Base-by-base conservation (phyloP, 2,797 vertebrate genomes). In the Aythya fuligula region DNA sequence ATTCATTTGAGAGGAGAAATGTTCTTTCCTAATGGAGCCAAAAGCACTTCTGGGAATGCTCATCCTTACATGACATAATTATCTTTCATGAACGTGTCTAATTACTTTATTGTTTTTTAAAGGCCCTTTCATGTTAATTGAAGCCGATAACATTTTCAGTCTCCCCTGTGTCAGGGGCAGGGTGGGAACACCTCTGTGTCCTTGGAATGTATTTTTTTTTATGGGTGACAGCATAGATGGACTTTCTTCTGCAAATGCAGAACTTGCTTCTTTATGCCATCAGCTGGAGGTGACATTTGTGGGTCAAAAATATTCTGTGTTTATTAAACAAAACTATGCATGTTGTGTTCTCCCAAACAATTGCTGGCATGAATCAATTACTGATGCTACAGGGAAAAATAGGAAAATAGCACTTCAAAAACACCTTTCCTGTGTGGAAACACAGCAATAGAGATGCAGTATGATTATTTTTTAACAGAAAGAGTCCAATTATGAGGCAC, bases 1-100 rank as follows among this genome's bases (percentile, higher is more conserved):
- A 90, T 87, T 89, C 60, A 43, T 94, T 73, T 62, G 28, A 93
- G 82, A 84, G 80, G 71, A 91, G 85, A 91, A 94, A 87, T 70
- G 49, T 71, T 88, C 83, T 61, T 94, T 96, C 85, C 94, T 91
- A 94, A 89, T 61, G 81, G 47, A 93, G 57, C 83, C 84, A 85
- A 90, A 74, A 93, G 74, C 71, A 92, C 91, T 94, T 93, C 91
- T 65, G 87, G 97, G 95, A 97, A 94, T 90, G 92, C 94, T 90
- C 81, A 76, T 96, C 96, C 93, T 95, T 85, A 84, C 66, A 19
- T 95, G 94, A 92, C 84, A 91, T 89, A 94, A 96, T 97, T 97
- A 71, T 97, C 85, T 96, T 84, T 96, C 76, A 30, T 82, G 83
- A 97, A 96, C 0, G 4, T 91, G 58, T 96, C 95, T 97, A 94